Evolutionary conservation across 2,888 invertebrate genomes (phyloP).

Genomic region (Troilus luridus): DNA sequence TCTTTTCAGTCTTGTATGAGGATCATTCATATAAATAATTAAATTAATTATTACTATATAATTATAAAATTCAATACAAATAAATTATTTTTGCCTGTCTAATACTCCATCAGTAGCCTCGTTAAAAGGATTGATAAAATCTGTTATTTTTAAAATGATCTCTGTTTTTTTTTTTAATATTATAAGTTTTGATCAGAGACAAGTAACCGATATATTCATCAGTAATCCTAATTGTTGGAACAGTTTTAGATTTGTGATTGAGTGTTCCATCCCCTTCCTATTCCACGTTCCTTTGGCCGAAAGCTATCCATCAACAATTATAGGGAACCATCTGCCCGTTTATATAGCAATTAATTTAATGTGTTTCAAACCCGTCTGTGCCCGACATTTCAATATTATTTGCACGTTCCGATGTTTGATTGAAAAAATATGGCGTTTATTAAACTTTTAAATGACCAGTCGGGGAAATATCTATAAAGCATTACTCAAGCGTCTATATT

Average conservation of each 20-base stretch:
- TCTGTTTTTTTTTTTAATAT: too few species aligned
- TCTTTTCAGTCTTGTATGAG: too few species aligned
- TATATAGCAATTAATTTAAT: not conserved
- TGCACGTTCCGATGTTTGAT: not conserved
- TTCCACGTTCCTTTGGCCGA: not conserved
- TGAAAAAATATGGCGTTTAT: not conserved
- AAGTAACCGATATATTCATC: not conserved
- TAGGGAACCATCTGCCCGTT: not conserved
- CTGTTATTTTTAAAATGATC: too few species aligned
- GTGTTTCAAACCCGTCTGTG: not conserved
- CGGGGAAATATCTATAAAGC: too few species aligned
- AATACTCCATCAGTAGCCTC: too few species aligned
- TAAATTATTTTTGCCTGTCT: not conserved
- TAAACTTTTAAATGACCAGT: too few species aligned
- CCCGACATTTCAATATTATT: not conserved
- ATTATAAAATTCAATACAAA: too few species aligned
- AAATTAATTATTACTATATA: too few species aligned
- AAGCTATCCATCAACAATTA: not conserved
- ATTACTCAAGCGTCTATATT: too few species aligned
- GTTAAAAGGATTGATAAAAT: too few species aligned
- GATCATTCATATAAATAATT: too few species aligned
- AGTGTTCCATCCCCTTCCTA: not conserved
- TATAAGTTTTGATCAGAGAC: not conserved
- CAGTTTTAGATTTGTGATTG: not conserved
- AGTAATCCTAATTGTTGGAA: not conserved